Percentiles rank a stretch among this genome's conserved stretches.
Evolutionary conservation across 2,797 vertebrate genomes (phyloP).

Genomic region (Hipposideros larvatus): DNA sequence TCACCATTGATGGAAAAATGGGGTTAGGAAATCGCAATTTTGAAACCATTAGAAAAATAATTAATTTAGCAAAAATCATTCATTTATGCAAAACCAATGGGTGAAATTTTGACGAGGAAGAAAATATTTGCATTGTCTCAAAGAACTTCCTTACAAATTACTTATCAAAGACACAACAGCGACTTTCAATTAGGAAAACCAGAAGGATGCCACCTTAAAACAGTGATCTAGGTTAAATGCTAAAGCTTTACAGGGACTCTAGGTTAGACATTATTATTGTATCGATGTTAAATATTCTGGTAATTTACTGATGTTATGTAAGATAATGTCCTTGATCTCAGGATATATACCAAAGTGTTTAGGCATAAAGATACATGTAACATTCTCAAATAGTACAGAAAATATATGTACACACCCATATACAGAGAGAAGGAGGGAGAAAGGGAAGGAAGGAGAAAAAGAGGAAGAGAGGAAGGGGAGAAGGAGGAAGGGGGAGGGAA

Average conservation of each 20-base stretch:
- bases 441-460: no score
- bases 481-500: not conserved
- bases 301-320: not conserved
- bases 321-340: not conserved
- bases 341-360: not conserved
- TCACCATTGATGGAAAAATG: not conserved
- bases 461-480: no score
- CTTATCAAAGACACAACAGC: not conserved
- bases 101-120: not conserved
- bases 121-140: not conserved
- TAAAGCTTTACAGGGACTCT: not conserved
- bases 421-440: not conserved
- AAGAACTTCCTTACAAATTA: not conserved
- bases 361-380: not conserved
- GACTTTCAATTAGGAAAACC: not conserved
- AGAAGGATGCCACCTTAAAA: not conserved
- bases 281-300: not conserved
- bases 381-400: not conserved
- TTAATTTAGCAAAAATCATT: not conserved
- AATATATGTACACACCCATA: not conserved
- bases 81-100: not conserved
- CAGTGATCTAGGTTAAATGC: not conserved
- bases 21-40: not conserved
- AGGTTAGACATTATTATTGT: rapidly evolving
- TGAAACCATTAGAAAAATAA: not conserved